A percentile compares a stretch with the other conserved stretches of the same genome.
Conservation (phyloP, 1,140 invertebrate species). For the Zaprionus taronus region DNA sequence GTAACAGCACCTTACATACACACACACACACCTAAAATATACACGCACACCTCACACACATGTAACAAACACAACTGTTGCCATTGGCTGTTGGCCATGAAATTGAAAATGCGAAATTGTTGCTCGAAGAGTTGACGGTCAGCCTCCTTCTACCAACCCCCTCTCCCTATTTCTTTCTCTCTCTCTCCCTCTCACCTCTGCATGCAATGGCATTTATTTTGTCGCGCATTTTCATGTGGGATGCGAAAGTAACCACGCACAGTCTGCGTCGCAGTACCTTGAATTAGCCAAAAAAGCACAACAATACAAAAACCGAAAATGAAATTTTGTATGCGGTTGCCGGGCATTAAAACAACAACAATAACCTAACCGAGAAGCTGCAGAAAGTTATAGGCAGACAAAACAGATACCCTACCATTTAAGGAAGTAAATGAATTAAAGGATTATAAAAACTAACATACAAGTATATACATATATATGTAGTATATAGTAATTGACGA, state of each 20-base stretch:
- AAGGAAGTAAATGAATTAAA: neutral
- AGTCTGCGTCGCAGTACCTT: conserved; percentile 34
- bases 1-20: conserved; percentile 2
- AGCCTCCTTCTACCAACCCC: conserved; percentile 18
- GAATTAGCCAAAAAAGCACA: conserved; percentile 34
- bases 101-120: conserved; percentile 73
- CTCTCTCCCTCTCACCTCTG: neutral
- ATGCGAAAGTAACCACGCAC: conserved; percentile 32
- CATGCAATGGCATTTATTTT: conserved; percentile 30
- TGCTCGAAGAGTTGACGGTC: conserved; percentile 58
- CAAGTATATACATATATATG: too few relatives aligned
- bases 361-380: neutral
- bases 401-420: neutral
- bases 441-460: neutral
- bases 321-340: conserved; percentile 22
- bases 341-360: neutral
- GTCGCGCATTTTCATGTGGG: conserved; percentile 50
- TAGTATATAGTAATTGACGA: too few relatives aligned
- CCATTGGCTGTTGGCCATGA: conserved; percentile 71
- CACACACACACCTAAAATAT: neutral
- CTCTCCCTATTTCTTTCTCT: neutral
- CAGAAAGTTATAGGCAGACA: neutral
- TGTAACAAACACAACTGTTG: conserved; percentile 51
- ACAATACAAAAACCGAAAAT: neutral
- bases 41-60: neutral